Conservation (phyloP, 2,113 vertebrate genomes). For the Rhinolophus sinicus region DNA sequence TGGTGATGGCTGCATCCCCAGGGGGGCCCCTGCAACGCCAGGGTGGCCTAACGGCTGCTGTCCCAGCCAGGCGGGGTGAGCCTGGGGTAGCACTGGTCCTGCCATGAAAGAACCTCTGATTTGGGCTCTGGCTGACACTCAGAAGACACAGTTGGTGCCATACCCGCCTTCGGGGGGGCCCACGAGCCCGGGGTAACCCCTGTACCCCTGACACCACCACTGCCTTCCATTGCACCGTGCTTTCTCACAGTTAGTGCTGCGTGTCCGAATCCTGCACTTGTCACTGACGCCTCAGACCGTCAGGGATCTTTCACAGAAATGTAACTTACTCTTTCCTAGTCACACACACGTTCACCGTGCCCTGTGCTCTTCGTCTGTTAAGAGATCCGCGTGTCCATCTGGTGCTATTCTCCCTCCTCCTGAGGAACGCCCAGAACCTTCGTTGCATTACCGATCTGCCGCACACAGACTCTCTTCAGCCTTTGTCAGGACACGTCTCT, state of each 20-base stretch:
- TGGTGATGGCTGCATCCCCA: background rate
- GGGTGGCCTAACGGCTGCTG: background rate
- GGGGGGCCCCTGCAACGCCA: background rate
- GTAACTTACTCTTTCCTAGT: background rate
- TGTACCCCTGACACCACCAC: accelerated
- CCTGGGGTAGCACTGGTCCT: background rate
- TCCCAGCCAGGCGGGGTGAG: background rate
- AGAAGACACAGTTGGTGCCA: background rate
- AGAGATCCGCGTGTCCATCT: background rate
- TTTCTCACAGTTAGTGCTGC: background rate
- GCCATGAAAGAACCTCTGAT: background rate
- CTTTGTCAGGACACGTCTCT: background rate
- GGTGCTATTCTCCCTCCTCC: background rate
- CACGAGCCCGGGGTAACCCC: background rate
- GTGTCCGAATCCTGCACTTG: background rate
- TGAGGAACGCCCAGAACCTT: background rate
- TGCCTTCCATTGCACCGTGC: background rate
- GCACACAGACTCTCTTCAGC: background rate
- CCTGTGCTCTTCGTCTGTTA: background rate
- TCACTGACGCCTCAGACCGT: background rate
- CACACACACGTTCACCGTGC: background rate
- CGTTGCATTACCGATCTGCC: background rate
- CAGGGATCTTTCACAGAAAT: background rate
- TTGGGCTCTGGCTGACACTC: background rate
- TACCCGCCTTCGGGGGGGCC: background rate